Percentiles rank a stretch among this genome's conserved stretches.
Conservation (phyloP, 2,888 invertebrate species). For the Scaptomyza polygonia region DNA sequence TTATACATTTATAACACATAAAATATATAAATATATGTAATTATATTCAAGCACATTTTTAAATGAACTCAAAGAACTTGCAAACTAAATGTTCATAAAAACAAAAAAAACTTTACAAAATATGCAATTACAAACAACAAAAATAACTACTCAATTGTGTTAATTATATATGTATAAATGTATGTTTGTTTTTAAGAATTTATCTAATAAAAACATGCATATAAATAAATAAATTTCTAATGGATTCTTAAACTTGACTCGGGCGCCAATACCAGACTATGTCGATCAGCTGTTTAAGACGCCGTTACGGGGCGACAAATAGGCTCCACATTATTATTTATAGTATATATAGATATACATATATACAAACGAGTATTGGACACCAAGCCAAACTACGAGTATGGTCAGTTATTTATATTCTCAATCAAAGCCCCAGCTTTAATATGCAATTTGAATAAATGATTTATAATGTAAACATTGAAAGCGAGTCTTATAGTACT, state of each 20-base stretch:
- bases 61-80: slow-evolving; percentile 1
- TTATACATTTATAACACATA: not conserved
- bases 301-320: slow-evolving; percentile 55
- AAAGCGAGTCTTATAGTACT: slow-evolving; percentile 30
- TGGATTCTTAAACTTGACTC: slow-evolving; percentile 39
- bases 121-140: not conserved
- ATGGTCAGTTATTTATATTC: slow-evolving; percentile 10
- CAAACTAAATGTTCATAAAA: slow-evolving; percentile 10
- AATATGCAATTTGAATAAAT: slow-evolving; percentile 79
- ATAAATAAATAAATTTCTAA: slow-evolving; percentile 21
- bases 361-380: not conserved
- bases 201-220: slow-evolving; percentile 31
- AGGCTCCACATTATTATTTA: slow-evolving; percentile 60
- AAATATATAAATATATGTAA: not conserved
- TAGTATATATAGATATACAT: not conserved
- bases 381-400: not conserved
- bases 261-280: slow-evolving; percentile 44
- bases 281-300: slow-evolving; percentile 65
- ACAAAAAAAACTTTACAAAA: no score
- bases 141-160: slow-evolving; percentile 23
- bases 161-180: slow-evolving; percentile 20
- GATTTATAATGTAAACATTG: slow-evolving; percentile 80
- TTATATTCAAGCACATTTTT: not conserved
- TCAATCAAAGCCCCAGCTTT: slow-evolving; percentile 39
- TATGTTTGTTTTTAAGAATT: slow-evolving; percentile 26